Conservation (phyloP, 2,797 vertebrate species). For the Syngnathus rostellatus region DNA sequence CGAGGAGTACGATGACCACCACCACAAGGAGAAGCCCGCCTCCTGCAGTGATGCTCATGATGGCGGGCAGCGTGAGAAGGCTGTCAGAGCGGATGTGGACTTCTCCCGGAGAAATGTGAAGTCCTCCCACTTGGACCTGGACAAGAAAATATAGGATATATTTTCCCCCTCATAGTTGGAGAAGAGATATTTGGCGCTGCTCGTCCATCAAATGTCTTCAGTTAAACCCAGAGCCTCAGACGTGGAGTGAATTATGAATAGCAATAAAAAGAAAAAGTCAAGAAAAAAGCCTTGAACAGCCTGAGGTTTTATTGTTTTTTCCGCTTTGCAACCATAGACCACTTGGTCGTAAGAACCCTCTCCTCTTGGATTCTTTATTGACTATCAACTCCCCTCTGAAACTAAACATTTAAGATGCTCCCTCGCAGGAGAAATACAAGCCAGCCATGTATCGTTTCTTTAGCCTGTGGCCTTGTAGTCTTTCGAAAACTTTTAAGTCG, state of each 20-base stretch:
- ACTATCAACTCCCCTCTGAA: not conserved
- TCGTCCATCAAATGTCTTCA: no score
- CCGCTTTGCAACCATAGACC: not conserved
- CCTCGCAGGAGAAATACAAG: not conserved
- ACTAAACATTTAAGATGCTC: not conserved
- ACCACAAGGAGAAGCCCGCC: conserved; percentile 89
- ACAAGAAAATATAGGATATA: not conserved
- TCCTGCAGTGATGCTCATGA: conserved; percentile 86
- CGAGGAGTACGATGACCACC: conserved; percentile 87
- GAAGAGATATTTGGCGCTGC: no score
- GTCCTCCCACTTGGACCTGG: conserved; percentile 88
- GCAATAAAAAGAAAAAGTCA: no score
- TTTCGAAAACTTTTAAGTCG: conserved; percentile 4
- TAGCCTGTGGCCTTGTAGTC: not conserved
- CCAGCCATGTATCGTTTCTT: not conserved
- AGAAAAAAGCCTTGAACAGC: no score
- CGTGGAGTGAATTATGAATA: no score
- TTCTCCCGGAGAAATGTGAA: conserved; percentile 83
- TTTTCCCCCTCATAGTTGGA: no score
- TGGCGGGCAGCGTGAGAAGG: conserved; percentile 85
- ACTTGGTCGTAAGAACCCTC: not conserved
- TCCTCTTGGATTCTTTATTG: not conserved
- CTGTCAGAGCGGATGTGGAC: conserved; percentile 88
- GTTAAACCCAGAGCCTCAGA: no score
- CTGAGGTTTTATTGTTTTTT: not conserved